phyloP scores from a whole-genome alignment of 2,888 invertebrate genomes.

The Tetheella fluctuosa region DNA sequence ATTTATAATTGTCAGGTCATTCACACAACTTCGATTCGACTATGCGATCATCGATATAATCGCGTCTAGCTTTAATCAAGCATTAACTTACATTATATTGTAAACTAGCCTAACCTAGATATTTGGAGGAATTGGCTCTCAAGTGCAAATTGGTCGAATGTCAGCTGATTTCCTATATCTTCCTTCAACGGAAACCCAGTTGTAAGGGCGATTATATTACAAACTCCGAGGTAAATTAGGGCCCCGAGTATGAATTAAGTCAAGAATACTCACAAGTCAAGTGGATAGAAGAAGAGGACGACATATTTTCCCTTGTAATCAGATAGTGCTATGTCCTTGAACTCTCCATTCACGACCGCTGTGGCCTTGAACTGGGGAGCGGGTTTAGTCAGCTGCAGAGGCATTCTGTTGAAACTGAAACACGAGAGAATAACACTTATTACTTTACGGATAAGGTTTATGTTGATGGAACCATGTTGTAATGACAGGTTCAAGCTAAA shows the following conservation, averaged over 20 bases:
- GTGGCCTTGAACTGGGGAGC: constrained; percentile 92
- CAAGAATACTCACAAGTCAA: constrained; percentile 90
- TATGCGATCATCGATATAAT: neutral
- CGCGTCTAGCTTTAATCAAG: neutral
- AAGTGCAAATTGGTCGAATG: too few species aligned
- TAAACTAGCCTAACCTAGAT: too few species aligned
- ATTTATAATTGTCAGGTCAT: neutral
- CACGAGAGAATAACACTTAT: constrained; percentile 16
- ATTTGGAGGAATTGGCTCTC: too few species aligned
- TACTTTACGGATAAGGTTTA: constrained; percentile 2
- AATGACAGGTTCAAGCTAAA: neutral
- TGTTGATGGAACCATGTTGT: neutral
- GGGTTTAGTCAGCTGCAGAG: constrained; percentile 86
- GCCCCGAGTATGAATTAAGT: neutral
- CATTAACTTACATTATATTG: neutral
- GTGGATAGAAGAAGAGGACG: constrained; percentile 95
- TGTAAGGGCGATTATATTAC: too few species aligned
- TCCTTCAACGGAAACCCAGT: too few species aligned
- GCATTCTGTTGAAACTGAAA: constrained; percentile 82
- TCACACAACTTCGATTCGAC: neutral
- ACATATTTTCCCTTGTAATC: constrained; percentile 95
- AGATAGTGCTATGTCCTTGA: constrained; percentile 90
- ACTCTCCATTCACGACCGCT: constrained; percentile 92
- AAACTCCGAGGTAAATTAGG: too few species aligned
- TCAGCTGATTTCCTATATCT: too few species aligned